Evolutionary conservation across 2,797 vertebrate species (phyloP), one percentile per base, ranked within the genome.

Genomic region (Pseudochirops cupreus): DNA sequence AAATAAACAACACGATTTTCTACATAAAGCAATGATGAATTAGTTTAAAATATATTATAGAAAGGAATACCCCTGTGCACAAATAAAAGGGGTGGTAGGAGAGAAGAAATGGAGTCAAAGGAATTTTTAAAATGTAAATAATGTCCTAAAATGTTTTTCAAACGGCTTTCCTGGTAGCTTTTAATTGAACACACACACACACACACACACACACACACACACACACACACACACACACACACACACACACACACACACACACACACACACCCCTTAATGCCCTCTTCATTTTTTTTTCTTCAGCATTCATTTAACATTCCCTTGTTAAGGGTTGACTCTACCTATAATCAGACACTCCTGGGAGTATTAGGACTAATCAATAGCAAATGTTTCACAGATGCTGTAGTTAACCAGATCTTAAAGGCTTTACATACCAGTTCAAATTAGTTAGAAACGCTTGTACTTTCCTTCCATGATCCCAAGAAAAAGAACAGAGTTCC

Each of bases 131-230:
- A 96, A 92, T 16, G 96, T 56, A 95, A 90, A 52, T 1, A 54
- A 2, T 91, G 67, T 91, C 82, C 91, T 97, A 96, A 92, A 95
- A 96, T 93, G 18, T 87, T 93, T 33, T 93, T 92, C 56, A 97
- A 96, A 98, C 67, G 21, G 90, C 96, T 97, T 94, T 97, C 24
- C 92, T 50, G 62, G 62, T 28, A 96, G 6, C 11, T 95, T 98
- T 97, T 92, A 95, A 96, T 94, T 94, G 92, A 94, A 95, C 50
- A 28, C 33, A 95, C 33, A 96, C 93, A 87, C 28, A 18, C 14
- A n/a, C 62, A 31, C 24, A 24, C 56, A 57, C 56, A 7, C 24
- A 57, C 56, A 7, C 56, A 57, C 56, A 50, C 0, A 26, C 24
- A 24, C 56, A 57, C 56, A 7, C 24, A 57, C 56, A 7, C 56